Base-by-base conservation (phyloP, 1,140 invertebrate species). In the Drosophila dunni region DNA sequence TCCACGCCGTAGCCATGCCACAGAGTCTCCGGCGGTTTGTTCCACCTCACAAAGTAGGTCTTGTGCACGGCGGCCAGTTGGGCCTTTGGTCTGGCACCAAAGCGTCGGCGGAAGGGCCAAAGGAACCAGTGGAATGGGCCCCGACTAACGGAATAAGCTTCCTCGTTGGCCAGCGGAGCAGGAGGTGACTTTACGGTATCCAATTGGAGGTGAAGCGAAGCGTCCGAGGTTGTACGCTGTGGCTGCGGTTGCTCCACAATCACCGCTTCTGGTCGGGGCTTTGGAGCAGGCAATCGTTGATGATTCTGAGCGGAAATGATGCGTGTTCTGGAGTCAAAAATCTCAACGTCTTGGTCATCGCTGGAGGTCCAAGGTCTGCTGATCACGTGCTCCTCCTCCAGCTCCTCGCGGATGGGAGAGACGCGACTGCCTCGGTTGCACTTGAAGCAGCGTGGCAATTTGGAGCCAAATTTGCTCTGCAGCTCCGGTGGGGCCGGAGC, bases 41-140 rank as follows among this genome's bases (percentile, higher is more conserved):
- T 81, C 91, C 91, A 91, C 1, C 78, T 64, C 1, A 91, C 79
- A 29, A 91, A 91, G 36, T 91, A 91, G 0, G 90, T 91, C 48
- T 91, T 91, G 58, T 91, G 89, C 0, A 91, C 84, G 13, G 85
- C 88, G 0, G 90, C 90, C 13, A 66, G 34, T 3, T 67, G 68
- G 0, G 61, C 11, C 7, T 66, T 75, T 20, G 69, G 20, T 17
- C 66, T 62, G 24, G 13, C 33, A 7, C 20, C 7, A 7, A n/a
- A 5, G 13, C 76, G 81, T 57, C 76, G 72, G 0, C 84, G 81
- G 11, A 91, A 91, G 20, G 89, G 84, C 71, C 84, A 79, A 2
- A 90, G 60, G 2, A 91, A 75, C 90, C 90, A 91, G 48, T 78
- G 68, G 0, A 88, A 51, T 1, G 80, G 69, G 4, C 78, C 78